These are phyloP conservation scores for Scolopax bukidnonensis DNA, from an alignment of 2,797 vertebrate species.

Conservation along the genomic window DNA sequence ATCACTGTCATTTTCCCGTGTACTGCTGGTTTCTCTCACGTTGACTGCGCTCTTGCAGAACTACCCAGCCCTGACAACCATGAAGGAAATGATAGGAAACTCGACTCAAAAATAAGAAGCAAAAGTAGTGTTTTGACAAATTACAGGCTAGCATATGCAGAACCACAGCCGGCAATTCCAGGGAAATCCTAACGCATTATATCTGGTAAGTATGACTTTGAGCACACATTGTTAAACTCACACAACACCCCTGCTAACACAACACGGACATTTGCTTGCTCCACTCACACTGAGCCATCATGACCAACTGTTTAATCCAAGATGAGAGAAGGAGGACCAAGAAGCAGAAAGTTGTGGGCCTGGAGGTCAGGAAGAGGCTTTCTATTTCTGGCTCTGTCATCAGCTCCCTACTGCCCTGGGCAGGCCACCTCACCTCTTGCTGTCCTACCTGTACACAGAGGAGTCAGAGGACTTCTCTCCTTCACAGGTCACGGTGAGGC, in stretches of 20 bases:
- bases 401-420: background rate
- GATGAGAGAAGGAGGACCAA: background rate
- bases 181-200: background rate
- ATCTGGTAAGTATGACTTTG: background rate
- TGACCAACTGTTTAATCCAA: background rate
- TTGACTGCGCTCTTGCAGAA: slow-evolving; percentile 12
- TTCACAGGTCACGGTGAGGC: background rate
- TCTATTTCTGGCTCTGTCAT: background rate
- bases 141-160: background rate
- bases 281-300: accelerated
- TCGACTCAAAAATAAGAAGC: background rate
- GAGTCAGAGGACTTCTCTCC: background rate
- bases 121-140: slow-evolving; percentile 48
- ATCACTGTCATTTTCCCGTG: background rate
- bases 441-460: background rate
- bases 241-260: background rate
- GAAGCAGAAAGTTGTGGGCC: background rate
- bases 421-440: background rate
- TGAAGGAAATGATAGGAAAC: slow-evolving; percentile 43
- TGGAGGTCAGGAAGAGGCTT: background rate
- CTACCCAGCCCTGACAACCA: background rate
- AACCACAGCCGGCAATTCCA: background rate
- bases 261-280: background rate
- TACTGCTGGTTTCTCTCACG: background rate
- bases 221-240: background rate